These are phyloP conservation scores for Pygoscelis adeliae DNA, from an alignment of 2,113 vertebrate species.

Conservation along the genomic window DNA sequence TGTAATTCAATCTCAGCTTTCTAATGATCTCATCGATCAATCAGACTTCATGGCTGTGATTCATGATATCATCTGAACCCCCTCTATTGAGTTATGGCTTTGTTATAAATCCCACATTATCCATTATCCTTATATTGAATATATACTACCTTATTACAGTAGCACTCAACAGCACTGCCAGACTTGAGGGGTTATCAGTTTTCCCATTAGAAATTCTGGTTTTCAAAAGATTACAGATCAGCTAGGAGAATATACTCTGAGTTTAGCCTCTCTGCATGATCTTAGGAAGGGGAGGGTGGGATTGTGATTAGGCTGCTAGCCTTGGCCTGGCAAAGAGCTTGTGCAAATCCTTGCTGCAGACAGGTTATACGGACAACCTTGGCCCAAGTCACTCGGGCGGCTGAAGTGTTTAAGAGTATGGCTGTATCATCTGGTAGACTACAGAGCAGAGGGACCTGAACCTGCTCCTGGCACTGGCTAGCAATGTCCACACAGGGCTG, in stretches of 20 bases:
- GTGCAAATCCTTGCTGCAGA: background rate
- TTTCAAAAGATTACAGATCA: background rate
- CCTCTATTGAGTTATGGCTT: conserved; percentile 45
- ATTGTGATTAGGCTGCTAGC: background rate
- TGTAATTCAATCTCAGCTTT: conserved; percentile 44
- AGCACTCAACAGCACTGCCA: background rate
- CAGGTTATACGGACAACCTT: background rate
- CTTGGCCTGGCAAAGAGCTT: background rate
- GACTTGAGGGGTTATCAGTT: background rate
- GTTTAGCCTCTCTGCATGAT: background rate
- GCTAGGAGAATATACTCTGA: background rate
- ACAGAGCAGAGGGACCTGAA: background rate
- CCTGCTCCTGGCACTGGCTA: background rate
- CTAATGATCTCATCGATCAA: conserved; percentile 66
- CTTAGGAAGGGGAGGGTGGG: background rate
- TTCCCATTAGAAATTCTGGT: background rate
- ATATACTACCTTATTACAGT: background rate
- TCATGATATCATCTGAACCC: conserved; percentile 1
- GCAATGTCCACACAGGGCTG: rapidly evolving
- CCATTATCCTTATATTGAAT: conserved; percentile 16
- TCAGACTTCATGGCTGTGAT: conserved; percentile 8
- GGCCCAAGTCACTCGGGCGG: too few relatives aligned
- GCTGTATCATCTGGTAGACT: background rate
- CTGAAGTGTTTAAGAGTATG: background rate
- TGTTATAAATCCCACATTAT: conserved; percentile 33